Base-by-base conservation (phyloP, 2,888 invertebrate genomes). In the Mesochorus sp. region DNA sequence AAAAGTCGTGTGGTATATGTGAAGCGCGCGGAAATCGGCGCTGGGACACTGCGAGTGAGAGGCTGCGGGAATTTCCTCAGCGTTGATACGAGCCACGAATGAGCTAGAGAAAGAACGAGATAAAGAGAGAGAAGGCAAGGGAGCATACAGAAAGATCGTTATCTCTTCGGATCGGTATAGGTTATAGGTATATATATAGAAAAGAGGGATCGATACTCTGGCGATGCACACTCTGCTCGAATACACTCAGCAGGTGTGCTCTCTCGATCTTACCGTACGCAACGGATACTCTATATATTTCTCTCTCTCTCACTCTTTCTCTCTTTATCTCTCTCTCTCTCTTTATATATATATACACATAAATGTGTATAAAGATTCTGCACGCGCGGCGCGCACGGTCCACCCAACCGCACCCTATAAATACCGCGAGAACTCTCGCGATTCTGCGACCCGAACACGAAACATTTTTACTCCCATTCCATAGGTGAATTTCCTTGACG, bases 331-430 rank as follows among this genome's bases (percentile, higher is more conserved):
- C n/a, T n/a, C n/a, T n/a, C n/a, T n/a, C n/a, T n/a, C n/a, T n/a
- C n/a, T n/a, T n/a, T n/a, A n/a, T n/a, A n/a, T n/a, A n/a, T n/a
- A n/a, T n/a, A n/a, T n/a, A n/a, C n/a, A n/a, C n/a, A 42, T 67
- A 44, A 17, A 44, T 37, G 17, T 39, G 53, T 19, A 24, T 19
- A 53, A 26, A 28, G 24, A n/a, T 70, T 68, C 47, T 78, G 66
- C 66, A 74, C 61, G 79, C 74, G 76, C 79, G 74, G 71, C 61
- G 79, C 74, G 76, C 79, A 72, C 28, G 53, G 53, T 71, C 53
- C 71, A 68, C 76, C 73, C 76, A 76, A 79, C 76, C 81, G 81
- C 81, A 81, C 81, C 81, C 79, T 77, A 79, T 81, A 81, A 81
- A 81, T 81, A 79, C 74, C 74, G 61, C 51, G 21, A 49, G 61